Evolutionary conservation across 2,113 vertebrate species (phyloP).

Genomic region (Riparia riparia): DNA sequence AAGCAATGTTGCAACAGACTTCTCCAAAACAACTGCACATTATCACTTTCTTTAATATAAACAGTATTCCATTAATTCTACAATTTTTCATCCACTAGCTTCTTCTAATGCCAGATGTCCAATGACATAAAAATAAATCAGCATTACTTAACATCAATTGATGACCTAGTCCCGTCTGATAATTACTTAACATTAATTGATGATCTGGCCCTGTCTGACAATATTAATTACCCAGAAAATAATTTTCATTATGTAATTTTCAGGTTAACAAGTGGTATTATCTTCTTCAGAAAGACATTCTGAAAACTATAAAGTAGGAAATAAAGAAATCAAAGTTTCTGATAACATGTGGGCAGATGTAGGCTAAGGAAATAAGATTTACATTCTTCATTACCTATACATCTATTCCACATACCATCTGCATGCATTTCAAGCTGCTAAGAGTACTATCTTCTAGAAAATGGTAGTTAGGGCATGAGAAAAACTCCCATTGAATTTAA

Average conservation of each 20-base stretch:
- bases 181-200: background rate
- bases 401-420: background rate
- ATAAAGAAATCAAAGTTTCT: background rate
- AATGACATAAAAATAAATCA: background rate
- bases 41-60: background rate
- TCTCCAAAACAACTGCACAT: background rate
- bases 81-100: background rate
- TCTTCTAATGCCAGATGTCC: background rate
- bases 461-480: background rate
- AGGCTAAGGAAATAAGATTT: background rate
- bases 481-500: background rate
- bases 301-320: background rate
- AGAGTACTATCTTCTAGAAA: background rate
- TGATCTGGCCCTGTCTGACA: background rate
- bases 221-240: background rate
- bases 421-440: background rate
- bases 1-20: background rate
- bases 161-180: background rate
- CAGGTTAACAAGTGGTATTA: background rate
- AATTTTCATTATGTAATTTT: background rate
- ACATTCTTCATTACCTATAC: background rate
- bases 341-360: background rate
- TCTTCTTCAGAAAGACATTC: background rate
- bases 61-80: background rate
- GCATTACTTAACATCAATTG: background rate